Percentiles rank a stretch among this genome's conserved stretches.
Conservation (phyloP, 2,797 vertebrate species). For the Liasis olivaceus region DNA sequence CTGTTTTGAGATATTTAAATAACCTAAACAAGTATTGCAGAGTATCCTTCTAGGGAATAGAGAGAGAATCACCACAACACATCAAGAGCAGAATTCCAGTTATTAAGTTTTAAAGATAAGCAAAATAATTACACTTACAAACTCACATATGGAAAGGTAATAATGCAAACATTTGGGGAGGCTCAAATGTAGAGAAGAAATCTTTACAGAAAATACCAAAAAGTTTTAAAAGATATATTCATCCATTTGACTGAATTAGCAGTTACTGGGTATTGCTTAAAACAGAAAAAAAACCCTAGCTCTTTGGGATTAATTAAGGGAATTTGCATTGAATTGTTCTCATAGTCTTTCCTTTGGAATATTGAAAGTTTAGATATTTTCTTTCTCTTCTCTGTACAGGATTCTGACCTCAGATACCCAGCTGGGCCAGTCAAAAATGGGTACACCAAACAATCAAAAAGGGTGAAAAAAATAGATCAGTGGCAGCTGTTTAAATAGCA, state of each 20-base stretch:
- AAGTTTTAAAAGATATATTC: not conserved
- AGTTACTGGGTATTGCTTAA: not conserved
- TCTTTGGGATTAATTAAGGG: not conserved
- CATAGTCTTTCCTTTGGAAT: not conserved
- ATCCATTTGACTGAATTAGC: not conserved
- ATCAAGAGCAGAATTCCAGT: not conserved
- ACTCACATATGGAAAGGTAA: not conserved
- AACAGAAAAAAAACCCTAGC: not conserved
- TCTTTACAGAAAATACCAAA: not conserved
- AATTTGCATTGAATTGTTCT: not conserved
- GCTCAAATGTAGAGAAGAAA: not conserved
- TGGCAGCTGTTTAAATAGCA: not conserved
- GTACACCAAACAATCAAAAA: not conserved
- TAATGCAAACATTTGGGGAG: not conserved
- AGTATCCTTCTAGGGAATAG: not conserved
- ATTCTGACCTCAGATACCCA: not conserved
- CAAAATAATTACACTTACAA: not conserved
- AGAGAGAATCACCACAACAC: not conserved
- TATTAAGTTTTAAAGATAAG: not conserved
- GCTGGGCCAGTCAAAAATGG: not conserved
- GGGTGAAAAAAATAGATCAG: not conserved
- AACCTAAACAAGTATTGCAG: not conserved
- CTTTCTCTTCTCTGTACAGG: not conserved
- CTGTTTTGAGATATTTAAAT: not conserved
- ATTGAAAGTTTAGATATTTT: not conserved